Evolutionary conservation across 2,888 invertebrate genomes (phyloP).

Genomic region (Camponotus fellah): DNA sequence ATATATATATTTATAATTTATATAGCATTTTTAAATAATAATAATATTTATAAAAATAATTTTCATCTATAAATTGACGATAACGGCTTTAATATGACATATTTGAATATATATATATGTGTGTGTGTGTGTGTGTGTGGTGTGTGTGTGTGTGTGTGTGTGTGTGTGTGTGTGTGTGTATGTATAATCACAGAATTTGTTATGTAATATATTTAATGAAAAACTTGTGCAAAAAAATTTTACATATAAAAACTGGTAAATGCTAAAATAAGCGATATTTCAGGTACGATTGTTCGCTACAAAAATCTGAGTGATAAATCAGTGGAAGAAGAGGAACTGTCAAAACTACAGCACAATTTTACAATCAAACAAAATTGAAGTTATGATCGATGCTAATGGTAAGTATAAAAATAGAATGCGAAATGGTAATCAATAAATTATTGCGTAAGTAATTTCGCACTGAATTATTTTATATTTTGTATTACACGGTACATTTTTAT

Average conservation of each 20-base stretch:
- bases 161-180: too few relatives aligned
- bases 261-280: constrained; percentile 1
- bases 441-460: neutral
- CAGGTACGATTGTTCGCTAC: neutral
- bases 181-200: neutral
- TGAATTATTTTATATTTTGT: neutral
- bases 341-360: constrained; percentile 16
- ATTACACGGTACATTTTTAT: neutral
- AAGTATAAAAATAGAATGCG: constrained; percentile 51
- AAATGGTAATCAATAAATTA: neutral
- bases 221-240: neutral
- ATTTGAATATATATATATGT: constrained; percentile 1
- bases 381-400: constrained; percentile 83
- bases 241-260: neutral
- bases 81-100: neutral
- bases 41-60: constrained; percentile 12
- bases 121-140: neutral
- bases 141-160: too few relatives aligned
- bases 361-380: constrained; percentile 64
- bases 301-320: neutral
- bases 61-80: neutral
- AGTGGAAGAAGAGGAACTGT: neutral
- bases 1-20: neutral
- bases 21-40: neutral
- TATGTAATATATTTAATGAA: neutral